phyloP scores from a whole-genome alignment of 2,888 invertebrate genomes.

The Gibbula magus region DNA sequence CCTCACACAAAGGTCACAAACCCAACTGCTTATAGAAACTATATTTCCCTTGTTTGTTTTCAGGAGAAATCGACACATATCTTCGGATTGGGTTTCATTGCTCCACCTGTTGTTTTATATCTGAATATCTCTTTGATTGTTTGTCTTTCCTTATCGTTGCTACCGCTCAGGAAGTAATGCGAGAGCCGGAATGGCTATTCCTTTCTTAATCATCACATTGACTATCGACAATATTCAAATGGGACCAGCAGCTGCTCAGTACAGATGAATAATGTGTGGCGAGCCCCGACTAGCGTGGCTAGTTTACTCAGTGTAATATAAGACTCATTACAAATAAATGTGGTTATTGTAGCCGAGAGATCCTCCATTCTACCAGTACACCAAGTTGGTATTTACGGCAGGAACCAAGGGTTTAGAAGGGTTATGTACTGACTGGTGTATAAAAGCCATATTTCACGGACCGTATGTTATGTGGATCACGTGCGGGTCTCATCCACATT shows the following conservation, averaged over 20 bases:
- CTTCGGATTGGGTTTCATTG: neutral
- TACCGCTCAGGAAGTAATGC: neutral
- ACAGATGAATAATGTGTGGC: neutral
- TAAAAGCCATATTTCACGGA: neutral
- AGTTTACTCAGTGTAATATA: neutral
- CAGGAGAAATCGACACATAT: neutral
- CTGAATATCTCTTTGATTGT: too few relatives aligned
- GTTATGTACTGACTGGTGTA: neutral
- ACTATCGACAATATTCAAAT: conserved; percentile 23
- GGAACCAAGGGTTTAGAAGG: neutral
- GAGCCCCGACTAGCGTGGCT: neutral
- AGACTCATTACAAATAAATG: neutral
- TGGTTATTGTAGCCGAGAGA: neutral
- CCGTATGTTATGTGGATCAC: neutral
- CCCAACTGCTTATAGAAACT: neutral
- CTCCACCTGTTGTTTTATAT: neutral
- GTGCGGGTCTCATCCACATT: neutral
- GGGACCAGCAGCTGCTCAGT: neutral
- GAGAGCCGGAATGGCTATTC: neutral
- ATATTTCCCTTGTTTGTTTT: neutral
- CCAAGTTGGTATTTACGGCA: neutral
- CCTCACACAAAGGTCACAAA: conserved; percentile 10
- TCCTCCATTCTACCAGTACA: neutral
- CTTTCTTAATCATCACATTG: neutral
- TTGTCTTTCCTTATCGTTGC: too few relatives aligned